phyloP scores from a whole-genome alignment of 2,113 vertebrate species.

The Nothobranchius kuhntae region DNA sequence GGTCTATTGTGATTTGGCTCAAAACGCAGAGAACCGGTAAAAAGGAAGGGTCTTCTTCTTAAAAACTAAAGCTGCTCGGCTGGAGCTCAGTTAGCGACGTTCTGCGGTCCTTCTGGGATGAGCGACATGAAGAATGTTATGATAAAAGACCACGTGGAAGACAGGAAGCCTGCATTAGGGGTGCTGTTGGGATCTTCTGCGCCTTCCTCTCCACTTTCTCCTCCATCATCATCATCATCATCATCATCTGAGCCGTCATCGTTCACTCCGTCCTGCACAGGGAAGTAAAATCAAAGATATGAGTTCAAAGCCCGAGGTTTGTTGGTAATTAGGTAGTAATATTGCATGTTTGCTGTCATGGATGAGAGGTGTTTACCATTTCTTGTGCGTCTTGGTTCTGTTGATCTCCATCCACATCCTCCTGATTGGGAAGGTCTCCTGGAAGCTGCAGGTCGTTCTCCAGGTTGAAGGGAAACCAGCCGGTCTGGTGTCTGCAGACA shows the following conservation, averaged over 20 bases:
- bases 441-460: constrained; percentile 85
- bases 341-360: no score
- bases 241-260: constrained; percentile 88
- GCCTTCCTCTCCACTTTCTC: constrained; percentile 83
- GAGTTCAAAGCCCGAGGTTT: no score
- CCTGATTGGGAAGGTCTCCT: constrained; percentile 80
- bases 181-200: constrained; percentile 78
- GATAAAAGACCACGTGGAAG: constrained; percentile 95
- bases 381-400: constrained; percentile 86
- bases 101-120: constrained; percentile 92
- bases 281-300: neutral
- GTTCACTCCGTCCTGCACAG: constrained; percentile 85
- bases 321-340: no score
- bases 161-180: constrained; percentile 86
- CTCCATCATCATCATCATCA: constrained; percentile 79
- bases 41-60: constrained; percentile 15
- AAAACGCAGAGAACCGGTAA: constrained; percentile 10
- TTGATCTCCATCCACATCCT: constrained; percentile 81
- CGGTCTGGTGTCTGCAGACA: constrained; percentile 89
- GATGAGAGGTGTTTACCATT: constrained; percentile 76
- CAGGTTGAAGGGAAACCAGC: constrained; percentile 95
- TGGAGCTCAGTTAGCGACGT: constrained; percentile 87
- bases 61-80: neutral
- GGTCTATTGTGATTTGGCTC: constrained; percentile 28
- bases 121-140: constrained; percentile 96